Percentiles rank a stretch among this genome's conserved stretches.
phyloP scores from a whole-genome alignment of 2,797 vertebrate genomes.

The Urosaurus nigricauda region DNA sequence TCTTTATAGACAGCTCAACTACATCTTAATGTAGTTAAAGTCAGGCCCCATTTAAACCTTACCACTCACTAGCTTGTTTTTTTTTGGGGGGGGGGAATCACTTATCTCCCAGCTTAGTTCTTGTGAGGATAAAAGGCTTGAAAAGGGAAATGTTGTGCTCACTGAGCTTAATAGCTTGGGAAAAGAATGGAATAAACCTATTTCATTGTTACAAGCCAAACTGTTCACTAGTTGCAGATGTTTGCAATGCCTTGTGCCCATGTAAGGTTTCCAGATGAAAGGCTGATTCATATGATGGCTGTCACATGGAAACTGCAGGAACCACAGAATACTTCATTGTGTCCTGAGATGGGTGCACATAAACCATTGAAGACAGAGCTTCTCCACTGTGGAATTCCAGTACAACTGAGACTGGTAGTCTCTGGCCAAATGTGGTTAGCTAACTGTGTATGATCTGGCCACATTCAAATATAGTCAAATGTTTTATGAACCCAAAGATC shows the following conservation, averaged over 20 bases:
- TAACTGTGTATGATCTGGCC: too few species aligned
- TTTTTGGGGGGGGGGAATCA: neutral
- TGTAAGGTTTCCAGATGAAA: neutral
- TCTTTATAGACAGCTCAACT: too few species aligned
- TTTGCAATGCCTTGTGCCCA: neutral
- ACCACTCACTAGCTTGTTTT: neutral
- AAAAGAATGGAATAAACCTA: neutral
- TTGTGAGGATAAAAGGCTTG: neutral
- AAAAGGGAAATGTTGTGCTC: too few species aligned
- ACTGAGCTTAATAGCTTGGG: neutral
- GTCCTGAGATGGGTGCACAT: neutral
- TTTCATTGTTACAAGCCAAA: neutral
- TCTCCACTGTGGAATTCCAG: neutral
- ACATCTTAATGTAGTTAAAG: too few species aligned
- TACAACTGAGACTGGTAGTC: neutral
- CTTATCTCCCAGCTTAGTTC: neutral
- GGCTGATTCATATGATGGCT: neutral
- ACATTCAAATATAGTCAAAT: neutral
- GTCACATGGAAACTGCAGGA: too few species aligned
- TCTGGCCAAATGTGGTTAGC: too few species aligned
- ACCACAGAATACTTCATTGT: neutral
- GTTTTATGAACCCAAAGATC: neutral
- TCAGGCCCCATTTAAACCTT: neutral
- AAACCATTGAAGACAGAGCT: neutral
- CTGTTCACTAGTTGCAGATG: neutral